Evolutionary conservation across 1,140 invertebrate genomes (phyloP), one percentile per base, ranked within the genome.

Genomic region (Micrasema minimum): DNA sequence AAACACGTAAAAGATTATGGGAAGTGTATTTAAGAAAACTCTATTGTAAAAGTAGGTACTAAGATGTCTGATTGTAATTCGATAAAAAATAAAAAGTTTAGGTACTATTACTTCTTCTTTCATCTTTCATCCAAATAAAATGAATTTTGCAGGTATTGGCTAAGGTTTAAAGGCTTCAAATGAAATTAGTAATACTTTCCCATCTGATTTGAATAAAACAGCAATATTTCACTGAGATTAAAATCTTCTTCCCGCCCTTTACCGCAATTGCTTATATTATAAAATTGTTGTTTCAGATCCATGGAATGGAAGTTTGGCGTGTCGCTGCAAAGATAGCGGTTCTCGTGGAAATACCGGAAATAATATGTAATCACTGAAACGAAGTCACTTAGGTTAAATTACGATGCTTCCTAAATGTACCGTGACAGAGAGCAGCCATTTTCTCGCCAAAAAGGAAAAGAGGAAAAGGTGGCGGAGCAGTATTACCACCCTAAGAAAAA

Each of bases 401-500:
- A 67, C 31, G 65, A 67, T 67, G 65, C 35, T 67, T 67, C 35
- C 48, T 37, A 53, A 66, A 66, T 65, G 45, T 48, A 35, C 48
- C 14, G 37, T 31, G 14, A 18, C 50, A 41, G 50, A 43, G 50
- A 37, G 53, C 18, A 26, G 65, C 50, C 23, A 2, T 20, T 67
- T 16, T 55, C 12, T 20, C 26, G 26, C 37, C 16, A 41, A 50
- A 12, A 50, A 50, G 20, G n/a, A n/a, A n/a, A 16, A n/a, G 1
- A 50, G 16, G 14, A 67, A 67, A 55, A 38, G 50, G 41, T 55
- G 65, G 48, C 50, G 65, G 16, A 26, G 38, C 43, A 50, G 48
- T 4, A 50, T 41, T 38, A 50, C 65, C 22, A 55, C 9, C 23
- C 14, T 22, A 26, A 22, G 48, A 12, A 53, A 55, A 67, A 53